Base-by-base conservation (phyloP, 2,113 vertebrate genomes). In the Hyperoodon ampullatus region DNA sequence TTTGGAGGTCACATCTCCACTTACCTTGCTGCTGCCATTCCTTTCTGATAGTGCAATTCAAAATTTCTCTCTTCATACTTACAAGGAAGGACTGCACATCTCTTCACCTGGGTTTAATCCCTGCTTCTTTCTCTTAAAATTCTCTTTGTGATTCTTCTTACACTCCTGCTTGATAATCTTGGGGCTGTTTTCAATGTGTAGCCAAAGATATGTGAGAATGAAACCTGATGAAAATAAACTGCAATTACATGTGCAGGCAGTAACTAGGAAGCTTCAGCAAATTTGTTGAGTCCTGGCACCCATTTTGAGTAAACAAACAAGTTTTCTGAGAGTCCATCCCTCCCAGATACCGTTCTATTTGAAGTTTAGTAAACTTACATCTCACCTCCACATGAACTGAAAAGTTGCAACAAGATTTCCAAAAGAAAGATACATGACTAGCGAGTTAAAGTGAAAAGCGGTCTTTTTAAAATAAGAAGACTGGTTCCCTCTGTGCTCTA, bases 271-370 rank as follows among this genome's bases (percentile, higher is more conserved):
- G 75, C 35, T 92, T 81, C 78, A 68, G 75, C 28, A 86, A 65
- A 85, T 94, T 53, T 93, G 33, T 61, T 81, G 63, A 77, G 82
- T 77, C 42, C 61, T 86, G 81, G 60, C 60, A 85, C n/a, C 74
- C 71, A 92, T 82, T 92, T 89, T 96, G 66, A 95, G 72, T 87
- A 95, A 96, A 95, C 42, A 93, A 96, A 90, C 7, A 93, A 91
- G 47, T 93, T 58, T 87, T 89, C 50, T 94, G 23, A 92, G 63
- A 80, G 50, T 71, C 65, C 47, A 96, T 42, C 58, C 70, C 95
- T 89, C 71, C 42, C 55, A 96, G 61, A 93, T 95, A 75, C 11
- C 30, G 88, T 88, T 86, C 80, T 82, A 80, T 60, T 87, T 92
- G 86, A 83, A 97, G 77, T 66, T 93, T 60, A 89, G 80, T 86